Base-by-base conservation (phyloP, 2,888 invertebrate genomes). In the Quadriops clusia region DNA sequence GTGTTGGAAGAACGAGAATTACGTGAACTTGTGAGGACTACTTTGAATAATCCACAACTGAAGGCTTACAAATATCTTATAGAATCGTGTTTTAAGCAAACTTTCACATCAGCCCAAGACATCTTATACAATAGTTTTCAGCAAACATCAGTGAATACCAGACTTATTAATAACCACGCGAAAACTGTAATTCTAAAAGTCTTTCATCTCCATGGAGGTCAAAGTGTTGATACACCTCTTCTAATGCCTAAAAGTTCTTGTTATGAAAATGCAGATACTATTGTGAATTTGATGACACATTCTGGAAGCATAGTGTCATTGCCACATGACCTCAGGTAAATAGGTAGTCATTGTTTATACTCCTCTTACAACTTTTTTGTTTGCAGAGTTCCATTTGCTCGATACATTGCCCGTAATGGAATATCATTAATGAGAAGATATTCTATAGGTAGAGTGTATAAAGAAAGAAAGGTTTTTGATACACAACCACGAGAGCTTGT, bases 401-500 rank as follows among this genome's bases (percentile, higher is more conserved):
- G 85, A 30, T 82, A 84, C 50, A 72, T 86, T 5, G 87, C 85
- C 0, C 77, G 83, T 64, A 80, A 81, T 40, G 76, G 76, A 3
- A 74, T 86, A 1, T 75, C 73, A 25, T 71, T 75, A 45, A 67
- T 91, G 50, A 78, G 90, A 40, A 72, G 95, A 27, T 95, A 85
- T 56, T 74, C 81, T 1, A 76, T 94, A 4, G 90, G 86, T 45
- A 71, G 82, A 28, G 90, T 94, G 2, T 95, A 78, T 52, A 68
- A 89, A 34, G 83, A 89, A 53, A 77, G 78, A 43, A 76, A 77
- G 47, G 75, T 77, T 3, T 68, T 67, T 33, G 86, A 87, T 1
- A 80, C 83, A 46, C 89, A 91, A 60, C 95, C 95, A 0, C 71
- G 80, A 38, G 91, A 94, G 61, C 69, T 85, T 10, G 77, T 79